Percentiles rank a stretch among this genome's conserved stretches.
Conservation (phyloP, 2,113 vertebrate species). For the Phaethornis superciliosus region DNA sequence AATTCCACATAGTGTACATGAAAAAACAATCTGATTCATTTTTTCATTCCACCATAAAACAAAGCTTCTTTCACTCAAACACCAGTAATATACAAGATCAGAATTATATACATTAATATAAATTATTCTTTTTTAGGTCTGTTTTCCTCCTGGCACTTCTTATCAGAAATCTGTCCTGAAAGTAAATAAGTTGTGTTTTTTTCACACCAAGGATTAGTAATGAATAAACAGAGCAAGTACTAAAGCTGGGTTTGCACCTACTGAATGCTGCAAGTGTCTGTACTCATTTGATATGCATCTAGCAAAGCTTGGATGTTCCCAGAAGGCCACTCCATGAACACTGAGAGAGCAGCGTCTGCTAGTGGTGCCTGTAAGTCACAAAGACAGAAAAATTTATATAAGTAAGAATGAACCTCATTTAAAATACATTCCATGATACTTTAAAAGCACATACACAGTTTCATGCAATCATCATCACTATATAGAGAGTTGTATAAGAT, state of each 20-base stretch:
- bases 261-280: slow-evolving; percentile 99
- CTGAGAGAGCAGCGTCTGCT: slow-evolving; percentile 99
- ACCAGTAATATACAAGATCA: not conserved
- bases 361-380: slow-evolving; percentile 91
- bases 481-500: not conserved
- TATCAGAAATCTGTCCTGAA: slow-evolving; percentile 32
- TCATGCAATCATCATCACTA: not conserved
- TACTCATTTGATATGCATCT: slow-evolving; percentile 99
- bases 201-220: slow-evolving; percentile 70
- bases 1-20: not conserved
- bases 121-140: not conserved
- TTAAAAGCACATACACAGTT: not conserved
- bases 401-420: not conserved
- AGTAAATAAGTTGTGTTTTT: slow-evolving; percentile 50
- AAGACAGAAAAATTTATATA: slow-evolving; percentile 55
- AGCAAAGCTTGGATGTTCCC: slow-evolving; percentile 99
- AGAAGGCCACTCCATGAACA: slow-evolving; percentile 97
- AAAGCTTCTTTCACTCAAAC: slow-evolving; percentile 36
- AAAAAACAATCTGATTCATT: not conserved
- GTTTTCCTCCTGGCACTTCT: slow-evolving; percentile 4
- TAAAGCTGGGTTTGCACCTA: slow-evolving; percentile 99
- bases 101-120: slow-evolving; percentile 18
- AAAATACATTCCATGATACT: not conserved
- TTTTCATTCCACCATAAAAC: not conserved
- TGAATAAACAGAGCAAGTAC: slow-evolving; percentile 87